Percentiles rank a stretch among this genome's conserved stretches.
phyloP scores from a whole-genome alignment of 2,113 vertebrate species.

The Porphyrio hochstetteri region DNA sequence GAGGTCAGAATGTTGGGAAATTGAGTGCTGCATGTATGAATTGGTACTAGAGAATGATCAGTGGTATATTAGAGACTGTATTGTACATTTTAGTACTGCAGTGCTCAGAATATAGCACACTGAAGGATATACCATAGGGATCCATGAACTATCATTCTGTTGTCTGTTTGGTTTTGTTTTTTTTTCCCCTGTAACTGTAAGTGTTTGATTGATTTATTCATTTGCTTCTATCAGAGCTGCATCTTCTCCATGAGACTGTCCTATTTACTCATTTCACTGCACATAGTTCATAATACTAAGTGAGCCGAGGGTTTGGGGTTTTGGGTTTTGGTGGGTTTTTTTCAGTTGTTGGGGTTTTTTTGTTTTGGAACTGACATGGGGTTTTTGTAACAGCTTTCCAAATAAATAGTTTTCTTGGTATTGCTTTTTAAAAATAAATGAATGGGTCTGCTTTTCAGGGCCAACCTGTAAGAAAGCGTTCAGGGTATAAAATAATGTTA shows the following conservation, averaged over 20 bases:
- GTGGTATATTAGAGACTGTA: neutral
- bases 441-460: neutral
- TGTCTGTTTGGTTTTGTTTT: neutral
- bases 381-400: neutral
- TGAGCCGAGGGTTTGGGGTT: neutral
- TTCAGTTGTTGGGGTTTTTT: neutral
- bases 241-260: constrained; percentile 27
- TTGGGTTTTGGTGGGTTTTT: neutral
- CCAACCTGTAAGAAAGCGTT: neutral
- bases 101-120: neutral
- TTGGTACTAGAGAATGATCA: constrained; percentile 2
- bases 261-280: neutral
- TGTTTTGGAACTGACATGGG: too few species aligned
- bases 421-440: neutral
- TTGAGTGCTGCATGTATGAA: constrained; percentile 5
- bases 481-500: neutral
- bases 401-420: neutral
- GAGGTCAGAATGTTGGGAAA: neutral
- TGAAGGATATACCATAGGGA: neutral
- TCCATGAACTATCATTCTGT: neutral
- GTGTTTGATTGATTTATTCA: neutral
- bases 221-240: constrained; percentile 13
- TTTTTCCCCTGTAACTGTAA: neutral
- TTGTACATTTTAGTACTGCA: neutral
- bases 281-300: neutral